Percentiles rank a stretch among this genome's conserved stretches.
Conservation (phyloP, 2,888 invertebrate genomes). For the Noctua janthina region DNA sequence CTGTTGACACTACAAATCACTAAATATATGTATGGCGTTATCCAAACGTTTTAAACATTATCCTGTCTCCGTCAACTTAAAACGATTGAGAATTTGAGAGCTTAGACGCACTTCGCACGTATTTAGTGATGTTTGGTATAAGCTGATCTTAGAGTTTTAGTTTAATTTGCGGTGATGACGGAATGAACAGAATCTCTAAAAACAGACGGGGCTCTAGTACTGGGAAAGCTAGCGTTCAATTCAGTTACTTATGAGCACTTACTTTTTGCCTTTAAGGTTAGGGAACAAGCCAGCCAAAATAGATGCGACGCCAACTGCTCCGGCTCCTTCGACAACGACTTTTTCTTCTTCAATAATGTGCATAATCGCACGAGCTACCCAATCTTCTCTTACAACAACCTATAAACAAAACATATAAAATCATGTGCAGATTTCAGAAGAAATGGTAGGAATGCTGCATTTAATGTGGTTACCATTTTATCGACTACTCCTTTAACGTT, state of each 20-base stretch:
- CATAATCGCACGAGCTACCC: conserved; percentile 95
- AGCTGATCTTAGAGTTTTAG: neutral
- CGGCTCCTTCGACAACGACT: conserved; percentile 97
- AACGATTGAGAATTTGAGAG: neutral
- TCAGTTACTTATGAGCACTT: conserved; percentile 60
- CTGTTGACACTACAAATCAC: neutral
- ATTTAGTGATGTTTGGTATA: neutral
- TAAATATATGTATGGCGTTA: neutral
- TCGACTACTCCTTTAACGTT: conserved; percentile 83
- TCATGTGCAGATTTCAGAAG: neutral
- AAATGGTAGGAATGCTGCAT: neutral
- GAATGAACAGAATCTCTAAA: neutral
- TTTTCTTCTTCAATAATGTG: conserved; percentile 95
- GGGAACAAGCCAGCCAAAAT: conserved; percentile 94
- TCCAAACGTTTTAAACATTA: neutral
- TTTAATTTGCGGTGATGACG: neutral
- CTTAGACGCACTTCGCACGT: neutral
- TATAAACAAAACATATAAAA: conserved; percentile 65
- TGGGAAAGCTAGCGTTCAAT: neutral
- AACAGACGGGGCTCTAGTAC: neutral
- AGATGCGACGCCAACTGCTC: conserved; percentile 95
- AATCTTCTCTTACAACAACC: conserved; percentile 95
- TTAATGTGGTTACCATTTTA: conserved; percentile 81
- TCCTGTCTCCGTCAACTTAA: neutral
- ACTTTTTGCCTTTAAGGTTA: conserved; percentile 96